These are phyloP conservation scores for Portunus trituberculatus DNA, from an alignment of 1,140 invertebrate species.

Conservation along the genomic window DNA sequence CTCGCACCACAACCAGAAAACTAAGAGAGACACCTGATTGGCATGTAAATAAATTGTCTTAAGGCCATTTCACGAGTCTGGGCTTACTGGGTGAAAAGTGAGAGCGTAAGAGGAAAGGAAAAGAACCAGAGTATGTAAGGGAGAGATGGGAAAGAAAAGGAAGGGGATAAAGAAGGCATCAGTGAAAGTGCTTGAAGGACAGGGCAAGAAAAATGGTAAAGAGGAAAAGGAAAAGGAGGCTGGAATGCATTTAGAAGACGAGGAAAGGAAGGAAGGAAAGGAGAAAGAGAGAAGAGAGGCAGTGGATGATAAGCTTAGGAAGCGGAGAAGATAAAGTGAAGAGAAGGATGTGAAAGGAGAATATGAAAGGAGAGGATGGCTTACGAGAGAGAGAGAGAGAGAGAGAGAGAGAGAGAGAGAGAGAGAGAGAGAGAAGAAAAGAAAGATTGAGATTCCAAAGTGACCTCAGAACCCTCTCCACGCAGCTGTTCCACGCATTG, in stretches of 20 bases:
- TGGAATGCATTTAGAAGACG: background rate
- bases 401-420: constrained; percentile 7
- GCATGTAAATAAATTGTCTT: constrained; percentile 14
- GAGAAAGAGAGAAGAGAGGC: background rate
- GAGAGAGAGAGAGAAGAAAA: too few relatives aligned
- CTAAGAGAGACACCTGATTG: background rate
- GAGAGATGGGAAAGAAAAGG: background rate
- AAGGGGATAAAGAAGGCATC: background rate
- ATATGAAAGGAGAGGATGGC: too few relatives aligned
- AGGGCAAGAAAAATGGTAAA: background rate
- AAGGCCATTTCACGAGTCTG: background rate
- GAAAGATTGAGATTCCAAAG: background rate
- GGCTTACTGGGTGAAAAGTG: background rate
- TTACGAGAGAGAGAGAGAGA: background rate
- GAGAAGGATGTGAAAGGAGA: background rate
- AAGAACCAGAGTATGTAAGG: background rate
- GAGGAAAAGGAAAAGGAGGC: background rate
- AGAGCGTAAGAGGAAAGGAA: background rate
- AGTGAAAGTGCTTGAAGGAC: background rate
- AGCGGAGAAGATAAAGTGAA: background rate
- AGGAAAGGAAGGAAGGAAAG: background rate
- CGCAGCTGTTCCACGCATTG: background rate
- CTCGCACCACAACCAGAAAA: background rate
- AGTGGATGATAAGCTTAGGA: background rate
- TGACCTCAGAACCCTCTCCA: background rate